Conservation (phyloP, 2,888 invertebrate species). For the Gnatocerus cornutus region DNA sequence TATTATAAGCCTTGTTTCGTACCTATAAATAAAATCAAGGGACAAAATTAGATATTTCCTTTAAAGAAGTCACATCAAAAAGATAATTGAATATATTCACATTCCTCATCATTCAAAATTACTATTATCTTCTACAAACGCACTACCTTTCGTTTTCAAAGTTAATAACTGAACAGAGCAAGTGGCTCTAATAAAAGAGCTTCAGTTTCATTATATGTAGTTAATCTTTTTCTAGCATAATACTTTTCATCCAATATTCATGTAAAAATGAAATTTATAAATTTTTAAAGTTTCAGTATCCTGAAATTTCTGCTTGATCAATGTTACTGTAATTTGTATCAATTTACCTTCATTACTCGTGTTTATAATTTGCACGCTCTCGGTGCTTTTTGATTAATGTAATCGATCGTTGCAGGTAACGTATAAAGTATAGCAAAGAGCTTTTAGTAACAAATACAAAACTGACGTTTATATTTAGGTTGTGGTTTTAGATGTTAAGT, state of each 20-base stretch:
- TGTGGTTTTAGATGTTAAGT: too few species aligned
- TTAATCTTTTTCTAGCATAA: background rate
- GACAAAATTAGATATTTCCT: too few species aligned
- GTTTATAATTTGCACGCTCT: background rate
- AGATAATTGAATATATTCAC: too few species aligned
- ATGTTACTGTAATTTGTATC: background rate
- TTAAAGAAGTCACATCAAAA: too few species aligned
- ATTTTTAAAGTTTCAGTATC: too few species aligned
- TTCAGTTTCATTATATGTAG: too few species aligned
- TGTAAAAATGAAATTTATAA: background rate
- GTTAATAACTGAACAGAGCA: too few species aligned
- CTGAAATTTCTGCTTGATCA: background rate
- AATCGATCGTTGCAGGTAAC: conserved; percentile 1
- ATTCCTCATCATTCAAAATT: too few species aligned
- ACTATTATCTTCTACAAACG: too few species aligned
- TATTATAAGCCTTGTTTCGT: too few species aligned
- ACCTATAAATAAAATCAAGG: too few species aligned
- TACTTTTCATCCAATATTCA: background rate
- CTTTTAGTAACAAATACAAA: background rate
- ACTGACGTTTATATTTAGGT: background rate
- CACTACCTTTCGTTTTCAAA: too few species aligned
- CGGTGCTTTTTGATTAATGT: background rate
- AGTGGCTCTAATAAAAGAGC: background rate
- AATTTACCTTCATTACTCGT: conserved; percentile 1
- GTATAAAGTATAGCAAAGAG: background rate